phyloP scores from a whole-genome alignment of 2,113 vertebrate genomes.

The Numenius arquata region DNA sequence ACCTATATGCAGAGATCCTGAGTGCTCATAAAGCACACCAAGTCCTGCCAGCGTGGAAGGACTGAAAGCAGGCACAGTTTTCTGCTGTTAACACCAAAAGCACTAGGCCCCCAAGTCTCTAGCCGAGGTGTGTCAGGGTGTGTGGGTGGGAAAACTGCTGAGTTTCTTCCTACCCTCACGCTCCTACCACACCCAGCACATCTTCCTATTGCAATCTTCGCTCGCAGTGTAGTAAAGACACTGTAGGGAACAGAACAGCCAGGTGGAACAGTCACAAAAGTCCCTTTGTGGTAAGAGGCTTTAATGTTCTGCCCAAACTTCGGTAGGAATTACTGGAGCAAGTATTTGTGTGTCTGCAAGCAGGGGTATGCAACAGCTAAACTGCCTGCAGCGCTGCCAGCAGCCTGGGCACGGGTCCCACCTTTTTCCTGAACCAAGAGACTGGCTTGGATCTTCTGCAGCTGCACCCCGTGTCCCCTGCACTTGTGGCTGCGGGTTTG shows the following conservation, averaged over 20 bases:
- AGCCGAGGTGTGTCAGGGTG: background rate
- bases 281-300: background rate
- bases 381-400: background rate
- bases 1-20: background rate
- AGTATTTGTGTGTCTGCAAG: background rate
- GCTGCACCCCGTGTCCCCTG: background rate
- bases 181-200: conserved; percentile 16
- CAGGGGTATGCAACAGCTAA: background rate
- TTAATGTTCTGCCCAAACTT: background rate
- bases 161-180: background rate
- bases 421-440: background rate
- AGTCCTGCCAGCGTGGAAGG: background rate
- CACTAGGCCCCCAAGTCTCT: background rate
- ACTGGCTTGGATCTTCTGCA: background rate
- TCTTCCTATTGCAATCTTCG: background rate
- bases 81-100: background rate
- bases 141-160: background rate
- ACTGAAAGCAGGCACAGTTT: background rate
- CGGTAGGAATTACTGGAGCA: background rate
- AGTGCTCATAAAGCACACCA: background rate
- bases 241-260: background rate
- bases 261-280: background rate
- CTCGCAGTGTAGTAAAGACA: background rate
- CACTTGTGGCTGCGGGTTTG: background rate
- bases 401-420: background rate